A percentile compares a stretch with the other conserved stretches of the same genome.
Evolutionary conservation across 2,113 vertebrate genomes (phyloP).

Genomic region (Eidolon helvum): DNA sequence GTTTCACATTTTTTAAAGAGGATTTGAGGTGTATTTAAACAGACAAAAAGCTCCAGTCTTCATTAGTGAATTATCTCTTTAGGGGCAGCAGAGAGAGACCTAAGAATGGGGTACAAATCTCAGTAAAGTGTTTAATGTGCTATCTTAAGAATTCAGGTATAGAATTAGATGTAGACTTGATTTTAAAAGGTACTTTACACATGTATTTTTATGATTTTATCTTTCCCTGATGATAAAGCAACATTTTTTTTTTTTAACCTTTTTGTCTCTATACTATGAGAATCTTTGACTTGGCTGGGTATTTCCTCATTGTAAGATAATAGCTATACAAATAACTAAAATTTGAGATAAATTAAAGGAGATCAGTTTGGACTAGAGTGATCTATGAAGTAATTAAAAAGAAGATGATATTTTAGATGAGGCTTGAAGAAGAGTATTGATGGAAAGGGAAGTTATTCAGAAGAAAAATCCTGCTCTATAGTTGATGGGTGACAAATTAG

Average conservation of each 20-base stretch:
- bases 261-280: not conserved
- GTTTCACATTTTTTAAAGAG: not conserved
- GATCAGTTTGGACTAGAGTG: not conserved
- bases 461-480: not conserved
- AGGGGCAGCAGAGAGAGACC: not conserved
- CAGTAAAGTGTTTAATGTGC: not conserved
- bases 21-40: constrained; percentile 39
- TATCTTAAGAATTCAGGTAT: not conserved
- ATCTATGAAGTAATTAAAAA: not conserved
- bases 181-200: not conserved
- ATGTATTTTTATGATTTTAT: not conserved
- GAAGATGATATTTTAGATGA: not conserved
- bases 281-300: not conserved
- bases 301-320: not conserved
- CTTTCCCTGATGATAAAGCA: not conserved
- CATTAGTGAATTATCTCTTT: not conserved
- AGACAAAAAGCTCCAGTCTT: not conserved
- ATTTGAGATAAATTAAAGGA: not conserved
- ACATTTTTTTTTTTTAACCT: not conserved
- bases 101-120: not conserved
- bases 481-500: not conserved
- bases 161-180: not conserved
- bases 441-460: not conserved
- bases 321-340: not conserved
- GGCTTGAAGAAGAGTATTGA: not conserved